Conservation (phyloP, 2,797 vertebrate species). For the Ptychadena robeensis region DNA sequence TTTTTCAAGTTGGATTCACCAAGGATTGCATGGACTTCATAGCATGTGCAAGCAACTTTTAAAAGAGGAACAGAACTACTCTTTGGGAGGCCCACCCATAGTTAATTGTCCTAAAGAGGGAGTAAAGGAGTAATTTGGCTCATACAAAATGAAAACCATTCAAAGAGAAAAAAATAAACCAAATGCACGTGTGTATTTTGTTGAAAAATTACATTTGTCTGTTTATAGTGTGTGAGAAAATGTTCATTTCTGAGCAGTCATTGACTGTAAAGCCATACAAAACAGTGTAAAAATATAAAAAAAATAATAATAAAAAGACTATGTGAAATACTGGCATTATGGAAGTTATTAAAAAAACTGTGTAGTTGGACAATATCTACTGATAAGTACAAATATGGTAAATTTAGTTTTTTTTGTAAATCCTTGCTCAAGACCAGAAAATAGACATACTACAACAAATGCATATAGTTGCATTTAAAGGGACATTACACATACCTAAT, state of each 20-base stretch:
- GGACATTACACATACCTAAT: background rate
- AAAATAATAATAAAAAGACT: slow-evolving; percentile 55
- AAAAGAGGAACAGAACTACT: slow-evolving; percentile 23
- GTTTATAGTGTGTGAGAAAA: slow-evolving; percentile 63
- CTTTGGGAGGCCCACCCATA: slow-evolving; percentile 11
- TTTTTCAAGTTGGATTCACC: slow-evolving; percentile 39
- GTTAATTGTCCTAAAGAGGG: slow-evolving; percentile 12
- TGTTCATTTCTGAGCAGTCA: slow-evolving; percentile 59
- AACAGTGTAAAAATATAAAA: slow-evolving; percentile 52
- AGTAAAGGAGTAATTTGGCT: slow-evolving; percentile 33
- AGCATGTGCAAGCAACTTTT: slow-evolving; percentile 50
- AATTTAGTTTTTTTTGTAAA: background rate
- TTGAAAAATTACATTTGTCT: slow-evolving; percentile 58
- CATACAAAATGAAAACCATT: slow-evolving; percentile 47
- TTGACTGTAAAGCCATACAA: slow-evolving; percentile 59
- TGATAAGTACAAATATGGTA: too few species aligned
- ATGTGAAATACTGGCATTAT: slow-evolving; percentile 40
- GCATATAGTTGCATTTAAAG: too few species aligned
- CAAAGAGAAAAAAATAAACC: slow-evolving; percentile 44
- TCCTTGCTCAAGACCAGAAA: background rate
- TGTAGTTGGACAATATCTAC: too few species aligned
- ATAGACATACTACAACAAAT: background rate
- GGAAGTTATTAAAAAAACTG: background rate
- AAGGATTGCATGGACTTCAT: slow-evolving; percentile 56
- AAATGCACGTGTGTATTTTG: slow-evolving; percentile 61